These are phyloP conservation scores for Sebastes elongatus DNA, from an alignment of 2,797 vertebrate species.

Conservation along the genomic window DNA sequence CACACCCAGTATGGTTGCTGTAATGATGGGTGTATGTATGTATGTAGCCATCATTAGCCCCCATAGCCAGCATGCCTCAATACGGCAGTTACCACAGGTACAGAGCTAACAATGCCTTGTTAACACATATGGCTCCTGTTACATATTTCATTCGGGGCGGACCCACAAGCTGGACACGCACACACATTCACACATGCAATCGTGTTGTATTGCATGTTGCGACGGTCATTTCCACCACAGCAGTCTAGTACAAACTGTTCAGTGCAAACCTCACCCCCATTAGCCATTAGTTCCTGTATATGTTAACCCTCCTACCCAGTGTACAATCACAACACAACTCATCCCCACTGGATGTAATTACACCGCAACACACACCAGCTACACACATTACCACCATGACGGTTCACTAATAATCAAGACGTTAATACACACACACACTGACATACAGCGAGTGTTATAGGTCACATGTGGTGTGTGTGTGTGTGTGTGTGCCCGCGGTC, in stretches of 20 bases:
- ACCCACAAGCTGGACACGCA: background rate
- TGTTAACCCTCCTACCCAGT: slow-evolving; percentile 19
- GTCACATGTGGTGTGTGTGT: slow-evolving; percentile 52
- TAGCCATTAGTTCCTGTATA: slow-evolving; percentile 24
- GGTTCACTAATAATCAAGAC: slow-evolving; percentile 58
- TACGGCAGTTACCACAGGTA: background rate
- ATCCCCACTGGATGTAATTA: slow-evolving; percentile 36
- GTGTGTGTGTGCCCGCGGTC: slow-evolving; percentile 41
- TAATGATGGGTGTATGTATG: slow-evolving; percentile 12
- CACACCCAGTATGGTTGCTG: background rate
- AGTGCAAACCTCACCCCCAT: slow-evolving; percentile 32
- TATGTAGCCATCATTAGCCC: slow-evolving; percentile 17
- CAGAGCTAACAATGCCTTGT: slow-evolving; percentile 9
- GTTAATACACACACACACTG: slow-evolving; percentile 30
- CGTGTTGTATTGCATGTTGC: background rate
- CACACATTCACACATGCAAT: background rate
- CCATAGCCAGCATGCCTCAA: slow-evolving; percentile 2
- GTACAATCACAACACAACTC: slow-evolving; percentile 22
- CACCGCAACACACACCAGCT: slow-evolving; percentile 7
- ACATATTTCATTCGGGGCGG: slow-evolving; percentile 1
- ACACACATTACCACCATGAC: slow-evolving; percentile 8
- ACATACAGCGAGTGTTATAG: slow-evolving; percentile 46
- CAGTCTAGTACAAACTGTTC: slow-evolving; percentile 23
- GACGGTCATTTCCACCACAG: slow-evolving; percentile 11
- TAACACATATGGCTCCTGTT: slow-evolving; percentile 7